These are phyloP conservation scores for Melanargia galathea DNA, from an alignment of 2,888 invertebrate genomes.

Conservation along the genomic window DNA sequence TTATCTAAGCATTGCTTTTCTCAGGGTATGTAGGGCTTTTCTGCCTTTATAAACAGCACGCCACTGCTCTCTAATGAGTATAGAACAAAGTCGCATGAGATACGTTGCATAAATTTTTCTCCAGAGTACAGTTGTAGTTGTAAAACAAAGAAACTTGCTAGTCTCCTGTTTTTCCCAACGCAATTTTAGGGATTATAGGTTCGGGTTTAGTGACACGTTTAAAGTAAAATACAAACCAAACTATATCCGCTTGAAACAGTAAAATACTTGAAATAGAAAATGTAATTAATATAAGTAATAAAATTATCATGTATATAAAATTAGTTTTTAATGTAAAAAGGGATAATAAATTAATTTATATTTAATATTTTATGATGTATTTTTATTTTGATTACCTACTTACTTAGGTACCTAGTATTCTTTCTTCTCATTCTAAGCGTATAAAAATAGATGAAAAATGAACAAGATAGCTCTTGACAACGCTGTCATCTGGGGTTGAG, in stretches of 20 bases:
- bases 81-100: too few relatives aligned
- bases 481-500: too few relatives aligned
- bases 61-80: too few relatives aligned
- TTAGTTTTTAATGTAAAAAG: slow-evolving; percentile 24
- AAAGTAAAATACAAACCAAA: slow-evolving; percentile 3
- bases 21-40: too few relatives aligned
- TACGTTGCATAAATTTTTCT: not conserved
- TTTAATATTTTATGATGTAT: not conserved
- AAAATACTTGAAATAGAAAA: not conserved
- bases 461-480: too few relatives aligned
- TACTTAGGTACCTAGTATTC: not conserved
- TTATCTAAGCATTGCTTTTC: too few relatives aligned
- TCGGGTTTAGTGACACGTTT: slow-evolving; percentile 8
- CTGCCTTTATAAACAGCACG: too few relatives aligned
- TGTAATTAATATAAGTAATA: not conserved
- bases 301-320: slow-evolving; percentile 27
- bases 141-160: slow-evolving; percentile 9
- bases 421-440: too few relatives aligned
- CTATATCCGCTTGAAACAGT: not conserved
- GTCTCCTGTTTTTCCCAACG: slow-evolving; percentile 7
- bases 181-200: slow-evolving; percentile 5
- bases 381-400: not conserved
- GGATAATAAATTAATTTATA: slow-evolving; percentile 41
- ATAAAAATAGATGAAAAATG: too few relatives aligned
- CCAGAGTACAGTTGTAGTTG: not conserved